Percentiles rank a stretch among this genome's conserved stretches.
Evolutionary conservation across 2,797 vertebrate genomes (phyloP).

Genomic region (Xiphophorus birchmanni): DNA sequence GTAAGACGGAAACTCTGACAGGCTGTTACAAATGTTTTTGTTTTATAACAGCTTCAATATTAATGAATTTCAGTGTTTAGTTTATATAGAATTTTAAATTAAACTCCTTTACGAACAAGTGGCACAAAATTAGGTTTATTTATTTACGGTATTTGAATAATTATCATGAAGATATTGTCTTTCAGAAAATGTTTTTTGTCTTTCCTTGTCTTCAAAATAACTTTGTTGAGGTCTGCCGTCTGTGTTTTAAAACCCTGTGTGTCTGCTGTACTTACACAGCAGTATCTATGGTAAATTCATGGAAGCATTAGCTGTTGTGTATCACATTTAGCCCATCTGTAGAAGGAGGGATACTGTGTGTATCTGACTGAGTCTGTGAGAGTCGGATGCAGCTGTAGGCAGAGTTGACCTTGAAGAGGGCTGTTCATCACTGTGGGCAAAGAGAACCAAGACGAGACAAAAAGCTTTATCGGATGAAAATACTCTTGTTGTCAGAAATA

Average conservation of each 20-base stretch:
- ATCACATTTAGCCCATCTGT: neutral
- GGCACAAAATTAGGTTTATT: neutral
- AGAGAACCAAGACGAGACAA: conserved; percentile 57
- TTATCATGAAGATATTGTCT: neutral
- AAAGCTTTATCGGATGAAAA: conserved; percentile 70
- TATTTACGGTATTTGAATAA: neutral
- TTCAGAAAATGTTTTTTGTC: neutral
- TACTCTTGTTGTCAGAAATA: conserved; percentile 72
- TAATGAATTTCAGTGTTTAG: neutral
- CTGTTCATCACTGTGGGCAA: conserved; percentile 50
- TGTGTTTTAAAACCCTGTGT: neutral
- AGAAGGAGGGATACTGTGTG: neutral
- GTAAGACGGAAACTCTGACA: conserved; percentile 2
- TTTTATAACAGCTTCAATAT: neutral
- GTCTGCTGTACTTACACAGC: neutral
- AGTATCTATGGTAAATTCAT: neutral
- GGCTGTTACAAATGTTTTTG: no score
- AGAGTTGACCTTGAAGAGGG: conserved; percentile 65
- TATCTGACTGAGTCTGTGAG: conserved; percentile 8
- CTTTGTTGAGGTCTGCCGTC: neutral
- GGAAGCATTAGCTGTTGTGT: neutral
- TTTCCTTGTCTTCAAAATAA: neutral
- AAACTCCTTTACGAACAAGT: neutral
- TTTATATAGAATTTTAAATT: neutral
- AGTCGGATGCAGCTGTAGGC: conserved; percentile 15